Conservation (phyloP, 2,113 vertebrate genomes). For the Lutjanus erythropterus region DNA sequence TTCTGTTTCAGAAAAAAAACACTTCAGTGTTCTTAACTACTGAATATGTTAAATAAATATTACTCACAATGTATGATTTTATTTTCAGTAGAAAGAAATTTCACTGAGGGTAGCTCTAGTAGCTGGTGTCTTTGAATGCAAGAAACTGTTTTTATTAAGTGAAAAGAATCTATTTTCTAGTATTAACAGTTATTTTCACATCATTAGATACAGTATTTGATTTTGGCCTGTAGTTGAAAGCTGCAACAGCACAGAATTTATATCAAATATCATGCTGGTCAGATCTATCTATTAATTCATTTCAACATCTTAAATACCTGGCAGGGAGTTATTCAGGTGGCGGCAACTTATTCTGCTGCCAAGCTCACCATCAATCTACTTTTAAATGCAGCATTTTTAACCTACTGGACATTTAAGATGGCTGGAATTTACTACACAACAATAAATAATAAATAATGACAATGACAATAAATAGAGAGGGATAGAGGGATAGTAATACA, state of each 20-base stretch:
- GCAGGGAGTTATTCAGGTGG: not conserved
- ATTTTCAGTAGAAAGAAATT: too few relatives aligned
- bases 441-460: too few relatives aligned
- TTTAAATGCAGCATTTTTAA: constrained; percentile 6
- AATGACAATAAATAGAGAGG: too few relatives aligned
- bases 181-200: not conserved
- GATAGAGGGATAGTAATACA: not conserved
- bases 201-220: not conserved
- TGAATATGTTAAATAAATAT: too few relatives aligned
- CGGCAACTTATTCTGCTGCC: not conserved
- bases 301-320: not conserved
- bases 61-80: too few relatives aligned
- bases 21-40: too few relatives aligned
- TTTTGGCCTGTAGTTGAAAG: not conserved
- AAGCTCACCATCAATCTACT: not conserved
- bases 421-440: not conserved
- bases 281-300: not conserved
- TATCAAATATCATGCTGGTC: not conserved
- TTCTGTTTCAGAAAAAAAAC: too few relatives aligned
- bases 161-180: too few relatives aligned
- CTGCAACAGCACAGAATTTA: not conserved
- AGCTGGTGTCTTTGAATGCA: too few relatives aligned
- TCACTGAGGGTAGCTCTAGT: too few relatives aligned
- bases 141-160: too few relatives aligned
- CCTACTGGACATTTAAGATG: not conserved